Evolutionary conservation across 2,113 vertebrate species (phyloP), one percentile per base, ranked within the genome.

Genomic region (Pterocles gutturalis): DNA sequence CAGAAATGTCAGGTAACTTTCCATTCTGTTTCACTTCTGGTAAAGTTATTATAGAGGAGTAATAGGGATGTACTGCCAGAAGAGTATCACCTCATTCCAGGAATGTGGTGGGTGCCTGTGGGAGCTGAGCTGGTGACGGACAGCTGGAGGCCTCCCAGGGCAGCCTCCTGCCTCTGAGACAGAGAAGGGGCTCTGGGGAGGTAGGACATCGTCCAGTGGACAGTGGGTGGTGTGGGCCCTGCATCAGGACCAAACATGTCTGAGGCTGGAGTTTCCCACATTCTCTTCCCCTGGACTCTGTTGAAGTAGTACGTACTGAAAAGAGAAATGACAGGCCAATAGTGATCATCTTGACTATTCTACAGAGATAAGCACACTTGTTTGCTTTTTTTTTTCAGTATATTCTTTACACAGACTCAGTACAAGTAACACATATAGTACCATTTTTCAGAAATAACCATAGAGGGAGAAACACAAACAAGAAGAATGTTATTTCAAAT

Each of bases 1-100:
- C 43, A 89, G 73, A 92, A 92, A 86, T 81, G 20, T 83, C 69
- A 67, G 45, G 53, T 91, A 76, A 57, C 46, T 88, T 64, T 93
- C 79, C 8, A 17, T 62, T 94, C 57, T 69, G 28, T 31, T 90
- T 86, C 38, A 49, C 21, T 86, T 90, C 79, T 95, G 81, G 71
- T 48, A 93, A 96, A 97, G 81, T 36, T 76, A 72, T 81, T 92
- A 83, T 5, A 33, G 49, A 83, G 24, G 11, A 91, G 33, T 17
- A 89, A 7, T 67, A 64, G 41, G 20, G 20, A n/a, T 51, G 17
- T 38, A 64, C 48, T 69, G 61, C 58, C 80, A 77, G 49, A 80
- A 83, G 53, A 76, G 5, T 22, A 55, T 72, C 38, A 33, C 26
- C 54, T 92, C 20, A 19, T 87, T 94, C 24, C 64, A 83, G 41